These are phyloP conservation scores for Alaudala cheleensis DNA, from an alignment of 2,113 vertebrate species.

Conservation along the genomic window DNA sequence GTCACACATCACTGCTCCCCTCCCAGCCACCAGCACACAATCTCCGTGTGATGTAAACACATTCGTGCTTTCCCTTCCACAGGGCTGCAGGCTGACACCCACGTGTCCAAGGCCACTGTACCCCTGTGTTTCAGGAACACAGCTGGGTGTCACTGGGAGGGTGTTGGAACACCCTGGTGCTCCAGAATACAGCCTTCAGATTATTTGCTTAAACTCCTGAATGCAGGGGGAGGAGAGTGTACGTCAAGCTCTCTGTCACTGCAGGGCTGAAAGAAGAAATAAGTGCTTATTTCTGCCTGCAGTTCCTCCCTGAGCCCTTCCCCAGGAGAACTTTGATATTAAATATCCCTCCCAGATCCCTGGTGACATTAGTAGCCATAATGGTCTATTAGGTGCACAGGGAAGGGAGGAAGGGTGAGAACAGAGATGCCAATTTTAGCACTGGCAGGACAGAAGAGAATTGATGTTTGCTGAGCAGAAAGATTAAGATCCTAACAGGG, in stretches of 20 bases:
- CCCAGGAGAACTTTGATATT: neutral
- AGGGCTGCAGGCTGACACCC: neutral
- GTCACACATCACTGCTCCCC: accelerated
- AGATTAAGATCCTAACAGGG: neutral
- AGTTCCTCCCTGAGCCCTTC: neutral
- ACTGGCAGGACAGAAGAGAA: neutral
- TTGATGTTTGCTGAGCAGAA: neutral
- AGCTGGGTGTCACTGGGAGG: neutral
- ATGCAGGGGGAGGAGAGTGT: neutral
- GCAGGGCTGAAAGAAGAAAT: neutral
- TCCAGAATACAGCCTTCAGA: neutral
- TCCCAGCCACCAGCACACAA: neutral
- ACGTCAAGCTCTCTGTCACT: neutral
- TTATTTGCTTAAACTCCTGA: neutral
- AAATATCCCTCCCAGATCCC: neutral
- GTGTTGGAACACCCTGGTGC: neutral
- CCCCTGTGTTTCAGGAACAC: neutral
- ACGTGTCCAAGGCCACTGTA: accelerated
- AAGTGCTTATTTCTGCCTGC: neutral
- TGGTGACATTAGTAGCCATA: neutral
- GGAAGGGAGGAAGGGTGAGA: neutral
- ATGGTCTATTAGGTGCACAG: neutral
- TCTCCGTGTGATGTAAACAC: accelerated
- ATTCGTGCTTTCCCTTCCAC: neutral
- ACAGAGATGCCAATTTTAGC: neutral